Evolutionary conservation across 2,888 invertebrate species (phyloP), one percentile per base, ranked within the genome.

Genomic region (Ormyrus pomaceus): DNA sequence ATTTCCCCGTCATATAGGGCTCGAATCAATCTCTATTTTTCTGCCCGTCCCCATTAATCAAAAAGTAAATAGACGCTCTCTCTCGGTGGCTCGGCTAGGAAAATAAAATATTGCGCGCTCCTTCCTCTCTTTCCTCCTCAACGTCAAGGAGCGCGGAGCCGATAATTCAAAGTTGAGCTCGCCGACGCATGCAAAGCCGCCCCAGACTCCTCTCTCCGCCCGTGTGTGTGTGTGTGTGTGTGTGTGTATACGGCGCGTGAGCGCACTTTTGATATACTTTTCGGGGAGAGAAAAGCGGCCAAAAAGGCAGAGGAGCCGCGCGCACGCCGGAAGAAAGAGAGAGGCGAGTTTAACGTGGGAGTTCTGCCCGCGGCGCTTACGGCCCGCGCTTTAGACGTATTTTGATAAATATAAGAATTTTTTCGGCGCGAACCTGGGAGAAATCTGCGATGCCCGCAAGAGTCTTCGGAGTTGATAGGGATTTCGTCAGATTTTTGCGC

Each of bases 11-110:
- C 34, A n/a, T 7, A 45, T 8, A 13, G 64, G 34, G 64, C 8
- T 51, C 50, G 64, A 70, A 71, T 77, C 77, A 64, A 77, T 77
- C 77, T 77, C 77, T 77, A 77, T 70, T 77, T 77, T 77, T 77
- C 64, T 5, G 48, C 11, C 56, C 50, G 19, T 4, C 5, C 7
- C 56, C 65, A 58, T 77, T 77, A 70, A 71, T 77, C 70, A 71
- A 65, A 70, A 65, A 58, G 64, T 71, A 65, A 70, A 77, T 77
- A 65, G 70, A 65, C 51, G 65, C 56, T 2, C 19, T 34, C 34
- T 34, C 19, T 19, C 7, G 7, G 56, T 56, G 19, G 73, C 66
- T n/a, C 56, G 61, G 55, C 34, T 34, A 4, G 53, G 9, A 11
- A 66, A 77, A 65, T 71, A 77, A 77, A 77, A 77, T 77, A 71